Conservation (phyloP, 2,888 invertebrate species). For the Pomacea canaliculata region DNA sequence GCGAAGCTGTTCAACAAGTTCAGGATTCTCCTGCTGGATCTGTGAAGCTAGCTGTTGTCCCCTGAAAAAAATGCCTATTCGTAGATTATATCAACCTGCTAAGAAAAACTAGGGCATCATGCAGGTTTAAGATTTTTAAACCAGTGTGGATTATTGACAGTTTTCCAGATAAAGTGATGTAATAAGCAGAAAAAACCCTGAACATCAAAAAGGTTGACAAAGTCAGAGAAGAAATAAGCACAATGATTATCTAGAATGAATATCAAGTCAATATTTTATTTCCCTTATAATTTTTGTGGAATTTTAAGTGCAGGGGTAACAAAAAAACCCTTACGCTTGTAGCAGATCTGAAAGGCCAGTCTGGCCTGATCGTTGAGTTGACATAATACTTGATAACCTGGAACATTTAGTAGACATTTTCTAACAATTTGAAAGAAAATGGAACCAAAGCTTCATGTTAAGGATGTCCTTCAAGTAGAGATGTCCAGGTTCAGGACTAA, state of each 20-base stretch:
- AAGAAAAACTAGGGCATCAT: background rate
- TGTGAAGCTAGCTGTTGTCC: conserved; percentile 87
- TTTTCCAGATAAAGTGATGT: background rate
- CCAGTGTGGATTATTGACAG: too few species aligned
- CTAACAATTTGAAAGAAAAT: too few species aligned
- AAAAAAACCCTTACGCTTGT: conserved; percentile 71
- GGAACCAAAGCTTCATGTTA: too few species aligned
- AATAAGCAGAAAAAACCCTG: background rate
- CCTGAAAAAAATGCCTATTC: conserved; percentile 66
- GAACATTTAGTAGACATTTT: conserved; percentile 16
- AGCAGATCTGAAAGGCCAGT: conserved; percentile 71
- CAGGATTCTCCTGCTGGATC: conserved; percentile 86
- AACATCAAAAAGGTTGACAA: too few species aligned
- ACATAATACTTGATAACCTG: conserved; percentile 76
- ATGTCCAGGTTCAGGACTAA: too few species aligned
- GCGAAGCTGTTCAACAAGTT: conserved; percentile 83
- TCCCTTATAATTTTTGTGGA: too few species aligned
- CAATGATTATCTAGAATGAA: too few species aligned
- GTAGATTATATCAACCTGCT: too few species aligned
- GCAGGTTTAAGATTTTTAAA: background rate
- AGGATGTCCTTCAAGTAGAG: too few species aligned
- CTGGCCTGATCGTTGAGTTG: conserved; percentile 50
- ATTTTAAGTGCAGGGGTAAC: background rate
- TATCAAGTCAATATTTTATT: too few species aligned
- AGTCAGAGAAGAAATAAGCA: too few species aligned